Percentiles rank a stretch among this genome's conserved stretches.
These are phyloP conservation scores for Pristiophorus japonicus DNA, from an alignment of 2,113 vertebrate species.

Conservation along the genomic window DNA sequence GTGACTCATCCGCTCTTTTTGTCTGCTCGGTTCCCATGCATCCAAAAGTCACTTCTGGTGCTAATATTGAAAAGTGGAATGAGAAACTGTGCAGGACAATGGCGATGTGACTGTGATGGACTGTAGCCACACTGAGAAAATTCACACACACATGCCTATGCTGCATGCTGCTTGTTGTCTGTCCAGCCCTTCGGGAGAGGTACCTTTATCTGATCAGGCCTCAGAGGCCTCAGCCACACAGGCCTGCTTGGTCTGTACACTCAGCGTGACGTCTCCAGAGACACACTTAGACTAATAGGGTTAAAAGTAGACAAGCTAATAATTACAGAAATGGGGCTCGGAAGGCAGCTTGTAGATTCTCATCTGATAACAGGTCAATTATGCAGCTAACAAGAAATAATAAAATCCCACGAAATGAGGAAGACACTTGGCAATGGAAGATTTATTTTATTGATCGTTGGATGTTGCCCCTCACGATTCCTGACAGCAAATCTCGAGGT, in stretches of 20 bases:
- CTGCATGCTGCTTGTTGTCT: constrained; percentile 44
- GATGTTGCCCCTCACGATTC: neutral
- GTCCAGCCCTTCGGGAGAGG: constrained; percentile 37
- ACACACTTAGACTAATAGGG: constrained; percentile 39
- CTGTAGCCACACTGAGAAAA: constrained; percentile 50
- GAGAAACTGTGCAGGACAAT: constrained; percentile 45
- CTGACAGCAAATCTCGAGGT: neutral
- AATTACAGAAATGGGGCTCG: constrained; percentile 4
- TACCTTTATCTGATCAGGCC: constrained; percentile 44
- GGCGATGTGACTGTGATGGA: constrained; percentile 41
- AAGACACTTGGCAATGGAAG: neutral
- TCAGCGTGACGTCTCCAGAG: constrained; percentile 42
- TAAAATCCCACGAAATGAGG: neutral
- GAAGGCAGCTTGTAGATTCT: neutral
- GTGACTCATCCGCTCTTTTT: constrained; percentile 43
- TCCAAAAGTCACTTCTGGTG: constrained; percentile 44
- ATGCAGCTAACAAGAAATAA: neutral
- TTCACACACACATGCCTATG: constrained; percentile 47
- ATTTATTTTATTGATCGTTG: constrained; percentile 5
- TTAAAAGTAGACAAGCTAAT: constrained; percentile 20
- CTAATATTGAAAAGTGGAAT: constrained; percentile 49
- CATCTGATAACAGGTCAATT: neutral
- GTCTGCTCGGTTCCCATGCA: constrained; percentile 46
- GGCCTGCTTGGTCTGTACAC: constrained; percentile 41
- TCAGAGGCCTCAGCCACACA: constrained; percentile 43